A percentile compares a stretch with the other conserved stretches of the same genome.
Evolutionary conservation across 2,113 vertebrate genomes (phyloP).

Genomic region (Grammomys dolichurus): DNA sequence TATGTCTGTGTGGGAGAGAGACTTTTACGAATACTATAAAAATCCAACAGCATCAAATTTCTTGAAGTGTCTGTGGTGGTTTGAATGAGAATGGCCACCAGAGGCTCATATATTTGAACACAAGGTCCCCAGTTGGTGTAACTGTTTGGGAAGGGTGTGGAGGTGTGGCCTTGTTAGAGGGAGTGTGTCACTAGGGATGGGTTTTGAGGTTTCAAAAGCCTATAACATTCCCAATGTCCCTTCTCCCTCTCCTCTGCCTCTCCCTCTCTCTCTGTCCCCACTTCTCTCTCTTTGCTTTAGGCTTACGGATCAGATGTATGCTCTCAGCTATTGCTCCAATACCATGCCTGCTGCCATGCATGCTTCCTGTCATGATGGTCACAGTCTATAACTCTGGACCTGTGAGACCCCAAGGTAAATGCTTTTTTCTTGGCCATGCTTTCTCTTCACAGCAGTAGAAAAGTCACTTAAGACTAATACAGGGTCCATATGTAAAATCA

Average conservation of each 20-base stretch:
- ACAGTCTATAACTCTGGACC: neutral
- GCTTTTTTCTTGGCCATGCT: neutral
- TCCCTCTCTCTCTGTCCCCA: neutral
- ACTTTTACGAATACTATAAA: neutral
- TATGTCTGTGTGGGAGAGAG: neutral
- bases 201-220: neutral
- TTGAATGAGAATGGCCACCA: neutral
- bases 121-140: neutral
- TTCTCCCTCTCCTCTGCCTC: neutral
- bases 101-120: neutral
- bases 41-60: conserved; percentile 3
- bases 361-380: neutral
- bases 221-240: no score
- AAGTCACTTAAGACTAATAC: neutral
- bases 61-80: neutral
- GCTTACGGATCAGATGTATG: no score
- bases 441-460: neutral
- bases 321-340: neutral
- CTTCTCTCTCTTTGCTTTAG: neutral
- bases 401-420: neutral
- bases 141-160: neutral
- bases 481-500: neutral
- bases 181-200: neutral
- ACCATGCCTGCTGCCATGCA: neutral
- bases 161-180: neutral